Evolutionary conservation across 2,797 vertebrate genomes (phyloP), one percentile per base, ranked within the genome.

Genomic region (Gymnoscopelus braueri): DNA sequence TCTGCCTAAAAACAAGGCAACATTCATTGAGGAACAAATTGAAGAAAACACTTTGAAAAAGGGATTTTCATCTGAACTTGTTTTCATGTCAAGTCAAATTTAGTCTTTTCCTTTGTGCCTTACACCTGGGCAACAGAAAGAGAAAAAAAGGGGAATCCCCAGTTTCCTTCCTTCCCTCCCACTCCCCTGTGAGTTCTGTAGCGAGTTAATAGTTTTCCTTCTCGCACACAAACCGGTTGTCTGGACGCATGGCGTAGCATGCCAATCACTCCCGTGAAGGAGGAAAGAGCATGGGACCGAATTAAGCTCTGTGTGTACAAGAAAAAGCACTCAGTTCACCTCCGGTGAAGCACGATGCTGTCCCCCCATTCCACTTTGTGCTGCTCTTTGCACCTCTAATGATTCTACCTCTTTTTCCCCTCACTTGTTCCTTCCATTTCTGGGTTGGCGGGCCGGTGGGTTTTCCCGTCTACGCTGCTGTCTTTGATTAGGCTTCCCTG

Each of bases 221-320:
- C 49, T 79, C 2, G n/a, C 47, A 53, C 67, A 82, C 77, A 84
- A 80, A 79, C 68, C 0, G 65, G 23, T 68, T 79, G 84, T 84
- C 85, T 77, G 70, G 69, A 65, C 3, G 11, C 58, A 84, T 85
- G 74, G 63, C 23, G 69, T 12, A 67, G 55, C 52, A 71, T 6
- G 82, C 76, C 82, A 84, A 75, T 89, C 86, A 90, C 58, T 61
- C 19, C 39, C 10, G 39, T 44, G 60, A 68, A 12, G n/a, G 55
- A 8, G 63, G 49, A 47, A 5, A 35, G 56, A 65, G 52, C 50
- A 67, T 65, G 32, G 9, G 60, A 75, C 69, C 2, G 1, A 70
- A 35, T 48, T 54, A 1, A 14, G 63, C 51, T 56, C 3, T 13
- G 19, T 11, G n/a, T 39, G 48, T 26, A 80, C 52, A 26, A 75